phyloP scores from a whole-genome alignment of 2,888 invertebrate genomes.

The Boloria selene region DNA sequence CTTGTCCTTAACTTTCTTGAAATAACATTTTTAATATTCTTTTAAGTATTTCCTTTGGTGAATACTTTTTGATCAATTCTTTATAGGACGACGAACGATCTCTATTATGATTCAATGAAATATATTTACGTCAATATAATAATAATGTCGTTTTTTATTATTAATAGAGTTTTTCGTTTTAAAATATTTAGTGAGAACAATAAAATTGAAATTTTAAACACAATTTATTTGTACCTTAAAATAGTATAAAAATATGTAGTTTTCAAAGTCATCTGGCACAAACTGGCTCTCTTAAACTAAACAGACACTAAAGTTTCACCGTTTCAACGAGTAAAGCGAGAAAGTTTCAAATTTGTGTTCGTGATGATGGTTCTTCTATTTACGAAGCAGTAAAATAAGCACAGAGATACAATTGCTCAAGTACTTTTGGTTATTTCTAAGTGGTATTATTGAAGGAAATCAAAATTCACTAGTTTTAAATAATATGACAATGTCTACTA shows the following conservation, averaged over 20 bases:
- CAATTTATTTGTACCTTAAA: constrained; percentile 51
- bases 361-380: constrained; percentile 31
- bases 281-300: constrained; percentile 68
- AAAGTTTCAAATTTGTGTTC: constrained; percentile 55
- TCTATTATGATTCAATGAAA: not conserved
- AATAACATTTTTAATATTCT: constrained; percentile 46
- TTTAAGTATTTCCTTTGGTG: constrained; percentile 42
- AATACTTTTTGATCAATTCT: constrained; percentile 25
- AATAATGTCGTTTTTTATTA: no score
- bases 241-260: constrained; percentile 56
- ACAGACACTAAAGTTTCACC: constrained; percentile 64
- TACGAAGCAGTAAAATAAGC: constrained; percentile 23
- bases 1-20: constrained; percentile 47
- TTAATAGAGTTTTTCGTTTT: no score
- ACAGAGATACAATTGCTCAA: constrained; percentile 7
- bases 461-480: not conserved
- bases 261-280: constrained; percentile 65
- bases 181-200: constrained; percentile 23
- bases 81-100: not conserved
- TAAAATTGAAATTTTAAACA: constrained; percentile 31
- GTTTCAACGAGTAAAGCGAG: constrained; percentile 48
- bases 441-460: not conserved
- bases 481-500: not conserved
- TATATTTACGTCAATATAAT: no score
- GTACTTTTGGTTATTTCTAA: constrained; percentile 1